Evolutionary conservation across 2,113 vertebrate genomes (phyloP).

Genomic region (Aegotheles bennettii): DNA sequence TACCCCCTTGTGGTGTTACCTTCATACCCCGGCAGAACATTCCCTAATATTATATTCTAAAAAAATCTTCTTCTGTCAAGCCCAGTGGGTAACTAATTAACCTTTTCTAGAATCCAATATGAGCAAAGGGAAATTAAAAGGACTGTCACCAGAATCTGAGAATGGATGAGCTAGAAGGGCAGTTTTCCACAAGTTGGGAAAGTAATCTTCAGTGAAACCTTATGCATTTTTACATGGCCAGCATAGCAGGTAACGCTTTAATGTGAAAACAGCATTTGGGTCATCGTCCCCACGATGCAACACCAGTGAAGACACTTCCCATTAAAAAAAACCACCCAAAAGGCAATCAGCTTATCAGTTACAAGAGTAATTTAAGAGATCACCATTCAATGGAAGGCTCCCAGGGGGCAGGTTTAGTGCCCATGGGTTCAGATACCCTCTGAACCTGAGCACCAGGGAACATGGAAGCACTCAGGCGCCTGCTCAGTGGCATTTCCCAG

Average conservation of each 20-base stretch:
- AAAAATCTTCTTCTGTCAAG: slow-evolving; percentile 50
- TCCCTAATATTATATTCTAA: slow-evolving; percentile 48
- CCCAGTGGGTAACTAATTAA: slow-evolving; percentile 68
- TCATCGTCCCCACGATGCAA: neutral
- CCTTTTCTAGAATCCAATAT: slow-evolving; percentile 65
- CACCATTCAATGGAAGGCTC: neutral
- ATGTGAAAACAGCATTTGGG: neutral
- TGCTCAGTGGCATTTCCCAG: neutral
- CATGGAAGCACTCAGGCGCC: neutral
- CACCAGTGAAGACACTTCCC: neutral
- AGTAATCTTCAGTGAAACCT: neutral
- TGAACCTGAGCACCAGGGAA: neutral
- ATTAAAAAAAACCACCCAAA: neutral
- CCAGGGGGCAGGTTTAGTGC: accelerated
- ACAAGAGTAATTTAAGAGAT: neutral
- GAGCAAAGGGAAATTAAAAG: slow-evolving; percentile 57
- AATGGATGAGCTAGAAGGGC: neutral
- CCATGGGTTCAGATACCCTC: neutral
- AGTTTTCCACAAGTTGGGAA: slow-evolving; percentile 18
- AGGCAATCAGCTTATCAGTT: neutral
- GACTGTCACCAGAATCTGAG: neutral
- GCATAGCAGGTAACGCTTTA: neutral
- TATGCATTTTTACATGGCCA: neutral
- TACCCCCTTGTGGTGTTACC: slow-evolving; percentile 73
- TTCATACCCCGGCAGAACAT: slow-evolving; percentile 66